Percentiles rank a stretch among this genome's conserved stretches.
Evolutionary conservation across 2,888 invertebrate genomes (phyloP).

Genomic region (Catocala sponsa): DNA sequence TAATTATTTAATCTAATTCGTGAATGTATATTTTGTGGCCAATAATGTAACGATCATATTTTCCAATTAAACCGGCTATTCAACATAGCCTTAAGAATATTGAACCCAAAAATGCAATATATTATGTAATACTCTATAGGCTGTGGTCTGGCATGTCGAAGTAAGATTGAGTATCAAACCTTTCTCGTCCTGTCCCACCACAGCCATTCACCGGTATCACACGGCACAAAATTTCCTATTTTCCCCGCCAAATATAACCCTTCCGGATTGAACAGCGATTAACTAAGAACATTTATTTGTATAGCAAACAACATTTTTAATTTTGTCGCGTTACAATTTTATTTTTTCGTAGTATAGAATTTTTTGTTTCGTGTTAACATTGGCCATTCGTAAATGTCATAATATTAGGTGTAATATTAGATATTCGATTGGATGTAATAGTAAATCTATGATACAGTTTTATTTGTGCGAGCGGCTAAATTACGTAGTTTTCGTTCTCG

Average conservation of each 20-base stretch:
- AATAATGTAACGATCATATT: constrained; percentile 6
- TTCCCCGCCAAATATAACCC: constrained; percentile 33
- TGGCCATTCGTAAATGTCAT: constrained; percentile 81
- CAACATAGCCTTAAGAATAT: constrained; percentile 51
- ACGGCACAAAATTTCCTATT: constrained; percentile 44
- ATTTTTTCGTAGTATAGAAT: constrained; percentile 70
- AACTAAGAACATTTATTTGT: constrained; percentile 54
- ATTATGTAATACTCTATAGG: constrained; percentile 48
- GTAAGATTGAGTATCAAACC: constrained; percentile 27
- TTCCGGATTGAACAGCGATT: constrained; percentile 44
- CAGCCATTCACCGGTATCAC: constrained; percentile 35
- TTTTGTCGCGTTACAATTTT: constrained; percentile 65
- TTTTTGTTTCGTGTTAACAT: constrained; percentile 72
- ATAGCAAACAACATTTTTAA: constrained; percentile 65
- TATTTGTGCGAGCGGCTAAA: constrained; percentile 63
- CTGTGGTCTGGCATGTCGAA: constrained; percentile 44
- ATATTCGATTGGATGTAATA: constrained; percentile 72
- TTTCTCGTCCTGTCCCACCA: constrained; percentile 35
- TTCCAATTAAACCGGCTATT: constrained; percentile 45
- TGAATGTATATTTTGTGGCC: constrained; percentile 24
- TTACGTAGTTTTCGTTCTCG: constrained; percentile 48
- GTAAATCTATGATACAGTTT: constrained; percentile 58
- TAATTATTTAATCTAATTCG: constrained; percentile 5
- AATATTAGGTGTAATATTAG: constrained; percentile 82
- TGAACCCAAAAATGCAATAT: constrained; percentile 39